A percentile compares a stretch with the other conserved stretches of the same genome.
These are phyloP conservation scores for Onychomys arenicola DNA, from an alignment of 2,797 vertebrate species.

Conservation along the genomic window DNA sequence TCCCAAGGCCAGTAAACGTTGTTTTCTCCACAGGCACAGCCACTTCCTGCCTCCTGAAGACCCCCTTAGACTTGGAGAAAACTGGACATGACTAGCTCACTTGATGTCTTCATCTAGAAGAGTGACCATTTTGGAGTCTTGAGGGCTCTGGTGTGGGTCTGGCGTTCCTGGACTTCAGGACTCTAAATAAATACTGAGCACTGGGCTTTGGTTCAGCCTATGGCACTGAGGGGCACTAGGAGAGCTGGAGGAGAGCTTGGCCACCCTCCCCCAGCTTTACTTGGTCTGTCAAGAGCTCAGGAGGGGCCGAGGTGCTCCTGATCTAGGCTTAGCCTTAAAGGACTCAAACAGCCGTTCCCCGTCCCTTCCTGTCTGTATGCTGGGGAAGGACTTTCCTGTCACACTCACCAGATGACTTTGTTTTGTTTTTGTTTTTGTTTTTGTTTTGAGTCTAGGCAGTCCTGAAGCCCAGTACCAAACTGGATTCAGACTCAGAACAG, in stretches of 20 bases:
- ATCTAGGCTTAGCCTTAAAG: neutral
- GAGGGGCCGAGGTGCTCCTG: neutral
- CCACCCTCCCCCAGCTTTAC: neutral
- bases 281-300: neutral
- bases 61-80: neutral
- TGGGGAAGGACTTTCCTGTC: neutral
- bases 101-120: neutral
- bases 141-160: neutral
- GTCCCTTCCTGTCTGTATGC: fast-evolving
- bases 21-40: constrained; percentile 71
- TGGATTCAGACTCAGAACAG: neutral
- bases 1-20: neutral
- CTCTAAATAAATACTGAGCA: constrained; percentile 55
- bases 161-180: constrained; percentile 24
- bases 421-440: neutral
- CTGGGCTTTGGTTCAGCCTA: constrained; percentile 44
- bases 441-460: too few species aligned
- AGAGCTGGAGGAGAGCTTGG: neutral
- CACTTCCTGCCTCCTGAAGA: constrained; percentile 76
- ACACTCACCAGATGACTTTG: neutral
- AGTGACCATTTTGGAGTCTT: neutral
- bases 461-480: neutral
- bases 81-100: neutral
- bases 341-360: neutral
- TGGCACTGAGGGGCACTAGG: neutral